Evolutionary conservation across 92 coral and sea anemone species (phyloP).

Genomic region (Phenganax stokvisi): DNA sequence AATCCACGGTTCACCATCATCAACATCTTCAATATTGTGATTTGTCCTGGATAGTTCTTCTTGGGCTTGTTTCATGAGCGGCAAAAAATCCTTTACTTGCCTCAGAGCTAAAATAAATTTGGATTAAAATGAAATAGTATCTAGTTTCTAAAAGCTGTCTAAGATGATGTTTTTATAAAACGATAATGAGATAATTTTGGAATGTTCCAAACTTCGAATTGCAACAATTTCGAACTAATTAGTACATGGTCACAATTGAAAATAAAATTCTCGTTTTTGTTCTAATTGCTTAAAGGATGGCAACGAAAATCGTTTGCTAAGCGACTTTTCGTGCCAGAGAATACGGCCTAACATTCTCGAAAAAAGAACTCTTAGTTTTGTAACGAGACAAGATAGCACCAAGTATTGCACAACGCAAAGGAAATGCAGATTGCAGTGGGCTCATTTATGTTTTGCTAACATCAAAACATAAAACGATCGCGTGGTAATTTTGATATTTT

Average conservation of each 20-base stretch:
- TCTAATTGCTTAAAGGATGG: too few relatives aligned
- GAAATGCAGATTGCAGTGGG: not conserved
- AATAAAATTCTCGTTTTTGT: too few relatives aligned
- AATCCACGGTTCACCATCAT: slow-evolving; percentile 30
- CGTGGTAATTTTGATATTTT: too few relatives aligned
- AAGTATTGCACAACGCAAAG: too few relatives aligned
- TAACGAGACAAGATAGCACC: too few relatives aligned
- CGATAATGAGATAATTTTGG: not conserved
- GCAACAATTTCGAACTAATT: not conserved
- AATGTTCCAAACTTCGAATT: not conserved
- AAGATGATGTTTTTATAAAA: not conserved
- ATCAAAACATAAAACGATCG: slow-evolving; percentile 12
- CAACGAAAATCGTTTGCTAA: too few relatives aligned
- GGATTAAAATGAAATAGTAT: not conserved
- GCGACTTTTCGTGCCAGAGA: too few relatives aligned
- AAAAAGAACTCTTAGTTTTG: too few relatives aligned
- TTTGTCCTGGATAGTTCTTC: slow-evolving; percentile 2
- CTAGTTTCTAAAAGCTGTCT: not conserved
- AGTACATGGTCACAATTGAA: too few relatives aligned
- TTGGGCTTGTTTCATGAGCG: slow-evolving; percentile 32
- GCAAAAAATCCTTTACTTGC: slow-evolving; percentile 37
- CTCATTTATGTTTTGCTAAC: not conserved
- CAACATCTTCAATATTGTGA: slow-evolving; percentile 28
- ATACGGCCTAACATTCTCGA: too few relatives aligned
- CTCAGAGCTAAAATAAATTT: slow-evolving; percentile 12